These are phyloP conservation scores for Cryptoleucopteryx plumbea DNA, from an alignment of 2,113 vertebrate genomes.

Conservation along the genomic window DNA sequence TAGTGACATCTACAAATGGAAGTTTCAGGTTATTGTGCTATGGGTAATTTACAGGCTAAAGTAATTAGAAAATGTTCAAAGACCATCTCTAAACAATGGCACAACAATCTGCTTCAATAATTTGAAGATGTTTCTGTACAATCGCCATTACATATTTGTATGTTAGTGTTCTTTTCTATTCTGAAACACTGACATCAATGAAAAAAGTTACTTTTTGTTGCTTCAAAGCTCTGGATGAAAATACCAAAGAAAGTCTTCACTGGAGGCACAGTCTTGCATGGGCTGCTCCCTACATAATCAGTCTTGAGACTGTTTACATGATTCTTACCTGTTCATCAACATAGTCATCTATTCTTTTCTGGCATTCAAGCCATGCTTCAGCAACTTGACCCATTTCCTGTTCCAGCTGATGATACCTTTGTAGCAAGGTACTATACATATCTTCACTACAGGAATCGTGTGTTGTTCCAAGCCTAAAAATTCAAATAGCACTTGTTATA, in stretches of 20 bases:
- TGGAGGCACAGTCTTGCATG: neutral
- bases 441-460: constrained; percentile 91
- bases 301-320: neutral
- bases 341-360: constrained; percentile 96
- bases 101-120: neutral
- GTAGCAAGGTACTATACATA: constrained; percentile 86
- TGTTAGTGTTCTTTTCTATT: neutral
- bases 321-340: constrained; percentile 92
- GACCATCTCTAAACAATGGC: neutral
- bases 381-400: constrained; percentile 89
- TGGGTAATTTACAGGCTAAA: neutral
- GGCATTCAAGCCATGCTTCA: constrained; percentile 92
- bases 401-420: constrained; percentile 88
- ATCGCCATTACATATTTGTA: neutral
- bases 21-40: neutral
- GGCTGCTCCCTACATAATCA: neutral
- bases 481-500: constrained; percentile 10
- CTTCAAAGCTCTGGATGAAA: neutral
- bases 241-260: neutral
- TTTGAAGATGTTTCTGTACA: neutral
- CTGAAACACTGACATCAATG: neutral
- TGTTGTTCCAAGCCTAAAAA: constrained; percentile 83
- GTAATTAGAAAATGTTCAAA: neutral
- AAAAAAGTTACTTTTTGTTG: neutral
- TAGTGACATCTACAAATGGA: neutral